phyloP scores from a whole-genome alignment of 2,113 vertebrate species.

The Corydoras sp. region DNA sequence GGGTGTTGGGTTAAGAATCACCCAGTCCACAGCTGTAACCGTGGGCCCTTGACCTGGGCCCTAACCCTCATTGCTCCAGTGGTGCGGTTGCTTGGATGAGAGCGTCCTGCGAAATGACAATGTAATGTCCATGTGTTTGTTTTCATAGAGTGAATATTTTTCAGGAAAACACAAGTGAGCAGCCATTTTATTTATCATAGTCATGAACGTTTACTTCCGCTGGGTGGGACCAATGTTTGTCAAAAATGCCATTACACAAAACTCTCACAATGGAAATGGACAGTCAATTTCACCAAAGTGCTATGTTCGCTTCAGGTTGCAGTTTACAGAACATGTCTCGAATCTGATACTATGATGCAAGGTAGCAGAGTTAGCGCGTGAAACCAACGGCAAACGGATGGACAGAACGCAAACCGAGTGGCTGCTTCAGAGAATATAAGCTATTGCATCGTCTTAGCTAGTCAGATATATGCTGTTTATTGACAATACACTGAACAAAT shows the following conservation, averaged over 20 bases:
- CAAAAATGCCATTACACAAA: slow-evolving; percentile 10
- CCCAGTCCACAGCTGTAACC: too few species aligned
- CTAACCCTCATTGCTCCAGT: too few species aligned
- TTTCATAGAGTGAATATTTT: too few species aligned
- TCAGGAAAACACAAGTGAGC: background rate
- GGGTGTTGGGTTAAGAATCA: too few species aligned
- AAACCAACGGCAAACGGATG: slow-evolving; percentile 3
- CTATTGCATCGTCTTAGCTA: slow-evolving; percentile 5
- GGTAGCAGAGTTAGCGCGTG: background rate
- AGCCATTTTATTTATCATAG: slow-evolving; percentile 21
- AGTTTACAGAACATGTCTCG: slow-evolving; percentile 16
- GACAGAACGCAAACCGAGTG: background rate
- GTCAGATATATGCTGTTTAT: background rate
- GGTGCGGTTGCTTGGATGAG: too few species aligned
- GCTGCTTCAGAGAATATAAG: slow-evolving; percentile 12
- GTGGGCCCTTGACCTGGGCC: too few species aligned
- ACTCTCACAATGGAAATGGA: slow-evolving; percentile 6
- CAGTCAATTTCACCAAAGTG: slow-evolving; percentile 22
- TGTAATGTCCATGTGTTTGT: too few species aligned
- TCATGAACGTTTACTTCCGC: slow-evolving; percentile 20
- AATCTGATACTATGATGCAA: background rate
- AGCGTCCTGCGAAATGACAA: too few species aligned
- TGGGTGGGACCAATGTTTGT: slow-evolving; percentile 1
- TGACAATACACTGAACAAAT: slow-evolving; percentile 17
- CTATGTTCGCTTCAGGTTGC: slow-evolving; percentile 13